Evolutionary conservation across 2,888 invertebrate genomes (phyloP).

Genomic region (Diaprepes abbreviatus): DNA sequence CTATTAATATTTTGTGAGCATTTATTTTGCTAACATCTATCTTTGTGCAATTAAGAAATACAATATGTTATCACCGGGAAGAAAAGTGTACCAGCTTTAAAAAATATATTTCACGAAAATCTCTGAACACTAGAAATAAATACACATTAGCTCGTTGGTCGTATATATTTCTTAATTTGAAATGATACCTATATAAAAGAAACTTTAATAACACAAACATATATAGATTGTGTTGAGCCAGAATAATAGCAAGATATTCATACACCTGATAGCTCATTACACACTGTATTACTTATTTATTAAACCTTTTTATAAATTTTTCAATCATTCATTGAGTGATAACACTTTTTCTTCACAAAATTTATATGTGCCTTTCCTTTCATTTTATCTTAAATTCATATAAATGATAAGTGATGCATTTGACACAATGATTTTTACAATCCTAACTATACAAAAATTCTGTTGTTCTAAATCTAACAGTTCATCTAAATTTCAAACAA

Average conservation of each 20-base stretch:
- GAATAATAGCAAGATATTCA: too few relatives aligned
- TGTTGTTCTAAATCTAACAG: neutral
- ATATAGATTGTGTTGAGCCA: too few relatives aligned
- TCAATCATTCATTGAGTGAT: too few relatives aligned
- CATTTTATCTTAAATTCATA: neutral
- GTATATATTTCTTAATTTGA: too few relatives aligned
- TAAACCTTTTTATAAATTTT: too few relatives aligned
- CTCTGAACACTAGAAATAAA: too few relatives aligned
- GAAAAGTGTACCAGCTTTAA: neutral
- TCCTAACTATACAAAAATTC: neutral
- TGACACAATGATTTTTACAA: constrained; percentile 1
- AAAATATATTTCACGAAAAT: neutral
- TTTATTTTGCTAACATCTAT: constrained; percentile 10
- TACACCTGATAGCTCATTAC: too few relatives aligned
- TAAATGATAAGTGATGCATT: constrained; percentile 5
- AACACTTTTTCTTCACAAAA: neutral
- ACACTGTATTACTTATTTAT: too few relatives aligned
- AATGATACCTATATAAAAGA: too few relatives aligned
- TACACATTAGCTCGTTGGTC: too few relatives aligned
- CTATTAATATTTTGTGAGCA: constrained; percentile 12
- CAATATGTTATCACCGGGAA: neutral
- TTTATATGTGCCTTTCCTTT: too few relatives aligned
- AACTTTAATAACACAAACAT: too few relatives aligned
- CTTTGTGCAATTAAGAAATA: constrained; percentile 1
- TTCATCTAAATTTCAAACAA: neutral